Base-by-base conservation (phyloP, 2,113 vertebrate species). In the Oreotrochilus melanogaster region DNA sequence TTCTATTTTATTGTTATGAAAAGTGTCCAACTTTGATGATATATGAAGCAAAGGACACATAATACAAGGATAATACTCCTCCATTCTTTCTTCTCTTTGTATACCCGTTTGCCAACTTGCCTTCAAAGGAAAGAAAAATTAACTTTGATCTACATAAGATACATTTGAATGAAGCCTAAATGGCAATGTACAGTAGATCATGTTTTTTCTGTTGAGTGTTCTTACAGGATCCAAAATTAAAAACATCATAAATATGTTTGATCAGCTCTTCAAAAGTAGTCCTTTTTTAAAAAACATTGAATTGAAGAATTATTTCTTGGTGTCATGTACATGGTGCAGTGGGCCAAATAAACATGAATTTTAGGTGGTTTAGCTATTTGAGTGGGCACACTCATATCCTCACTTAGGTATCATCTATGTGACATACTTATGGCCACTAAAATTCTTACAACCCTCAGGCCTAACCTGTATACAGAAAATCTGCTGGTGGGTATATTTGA, bases 101-200 rank as follows among this genome's bases (percentile, higher is more conserved):
- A 70, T 89, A 15, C 53, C 22, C 35, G n/a, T 95, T 95, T 96
- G 73, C 95, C 73, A 93, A n/a, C 30, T 83, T 69, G 30, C 22
- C 66, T 96, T 96, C 89, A 89, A 89, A 95, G 92, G 57, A 83
- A 92, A 82, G 72, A 66, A 79, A 51, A 92, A 76, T 43, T 83
- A 95, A 78, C 91, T 96, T 94, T 92, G 79, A 87, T 91, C 69
- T 74, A 11, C 17, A 10, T 88, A 91, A 93, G 66, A 73, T 62
- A 57, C 14, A 45, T 92, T 87, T 94, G 64, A 75, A 14, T 7
- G 7, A 96, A 95, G 66, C 51, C 11, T 94, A 69, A 78, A 88
- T 97, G 62, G 72, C 47, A 53, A 35, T 67, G 33, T 93, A 66
- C 21, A 48, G 9, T 58, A 33, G 69, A 27, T 58, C 60, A 35